Percentiles rank a stretch among this genome's conserved stretches.
These are phyloP conservation scores for Listrodromus nycthemerus DNA, from an alignment of 2,888 invertebrate genomes.

Conservation along the genomic window DNA sequence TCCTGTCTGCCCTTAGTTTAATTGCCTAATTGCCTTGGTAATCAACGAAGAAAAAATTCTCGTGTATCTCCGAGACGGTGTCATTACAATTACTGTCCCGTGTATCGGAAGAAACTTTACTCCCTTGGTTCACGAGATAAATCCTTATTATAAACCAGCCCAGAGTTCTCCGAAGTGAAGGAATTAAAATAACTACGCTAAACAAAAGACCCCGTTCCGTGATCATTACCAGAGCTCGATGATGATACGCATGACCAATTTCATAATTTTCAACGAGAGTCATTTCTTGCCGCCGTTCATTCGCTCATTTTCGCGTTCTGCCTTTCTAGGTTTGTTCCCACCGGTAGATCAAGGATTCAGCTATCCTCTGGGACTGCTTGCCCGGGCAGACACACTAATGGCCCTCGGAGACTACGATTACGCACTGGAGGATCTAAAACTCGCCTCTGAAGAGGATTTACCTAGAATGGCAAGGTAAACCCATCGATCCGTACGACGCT, in stretches of 20 bases:
- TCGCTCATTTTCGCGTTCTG: not conserved
- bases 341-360: constrained; percentile 88
- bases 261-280: constrained; percentile 17
- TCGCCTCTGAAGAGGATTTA: constrained; percentile 88
- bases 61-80: not conserved
- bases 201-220: not conserved
- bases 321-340: constrained; percentile 73
- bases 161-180: not conserved
- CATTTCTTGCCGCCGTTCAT: not conserved
- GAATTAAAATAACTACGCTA: not conserved
- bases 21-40: not conserved
- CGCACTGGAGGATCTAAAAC: constrained; percentile 89
- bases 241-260: constrained; percentile 5
- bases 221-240: not conserved
- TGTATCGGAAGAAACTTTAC: not conserved
- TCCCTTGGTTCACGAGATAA: not conserved
- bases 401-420: constrained; percentile 86
- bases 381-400: constrained; percentile 88
- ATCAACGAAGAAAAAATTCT: not conserved
- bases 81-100: not conserved
- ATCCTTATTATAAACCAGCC: not conserved
- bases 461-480: constrained; percentile 84
- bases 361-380: constrained; percentile 88
- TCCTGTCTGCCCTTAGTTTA: not conserved
- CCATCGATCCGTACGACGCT: not conserved